A percentile compares a stretch with the other conserved stretches of the same genome.
These are phyloP conservation scores for Alligator mississippiensis DNA, from an alignment of 2,113 vertebrate species.

Conservation along the genomic window DNA sequence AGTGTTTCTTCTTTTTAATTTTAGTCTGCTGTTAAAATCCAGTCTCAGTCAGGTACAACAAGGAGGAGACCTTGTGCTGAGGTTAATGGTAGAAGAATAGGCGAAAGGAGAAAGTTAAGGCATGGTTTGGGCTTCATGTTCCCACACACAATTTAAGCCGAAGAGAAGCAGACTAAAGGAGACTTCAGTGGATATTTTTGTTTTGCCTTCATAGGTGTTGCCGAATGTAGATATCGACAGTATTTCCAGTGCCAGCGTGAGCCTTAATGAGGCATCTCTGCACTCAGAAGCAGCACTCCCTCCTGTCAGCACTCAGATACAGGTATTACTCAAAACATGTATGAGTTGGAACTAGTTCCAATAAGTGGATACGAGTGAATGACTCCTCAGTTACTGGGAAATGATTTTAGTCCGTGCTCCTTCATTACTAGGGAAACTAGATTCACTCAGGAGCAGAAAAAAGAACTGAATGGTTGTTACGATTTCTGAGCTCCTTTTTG, in stretches of 20 bases:
- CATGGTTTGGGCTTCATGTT: background rate
- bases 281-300: constrained; percentile 14
- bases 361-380: background rate
- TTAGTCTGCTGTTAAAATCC: background rate
- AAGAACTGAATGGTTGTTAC: background rate
- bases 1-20: background rate
- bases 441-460: background rate
- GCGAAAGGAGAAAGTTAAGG: background rate
- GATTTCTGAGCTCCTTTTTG: background rate
- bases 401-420: background rate
- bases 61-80: background rate
- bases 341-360: background rate
- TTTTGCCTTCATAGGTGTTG: constrained; percentile 77
- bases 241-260: constrained; percentile 63
- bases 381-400: background rate
- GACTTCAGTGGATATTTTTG: background rate
- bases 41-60: background rate
- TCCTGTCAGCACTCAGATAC: constrained; percentile 57
- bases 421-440: background rate
- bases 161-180: too few species aligned
- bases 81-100: background rate
- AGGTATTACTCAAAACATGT: constrained; percentile 73
- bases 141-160: background rate
- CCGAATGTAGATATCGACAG: constrained; percentile 87
- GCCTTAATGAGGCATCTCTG: background rate